Evolutionary conservation across 2,888 invertebrate species (phyloP), one percentile per base, ranked within the genome.

Genomic region (Eretmocerus hayati): DNA sequence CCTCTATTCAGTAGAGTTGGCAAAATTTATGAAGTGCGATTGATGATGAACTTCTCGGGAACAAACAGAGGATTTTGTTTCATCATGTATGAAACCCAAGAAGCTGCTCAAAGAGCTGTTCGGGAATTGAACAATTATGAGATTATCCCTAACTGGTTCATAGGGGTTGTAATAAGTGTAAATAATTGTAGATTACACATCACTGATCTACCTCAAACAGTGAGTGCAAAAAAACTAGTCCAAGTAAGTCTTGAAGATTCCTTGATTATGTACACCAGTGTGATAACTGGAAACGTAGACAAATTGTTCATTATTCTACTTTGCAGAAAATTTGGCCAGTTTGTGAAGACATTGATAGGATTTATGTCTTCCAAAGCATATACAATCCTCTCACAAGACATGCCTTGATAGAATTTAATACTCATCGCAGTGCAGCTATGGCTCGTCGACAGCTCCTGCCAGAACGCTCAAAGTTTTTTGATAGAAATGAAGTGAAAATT

Each of bases 111-210:
- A 54, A 75, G 74, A 35, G 87, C 87, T 6, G 78, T 85, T 36
- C 68, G 72, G 19, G 72, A 78, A 63, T 75, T 88, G 54, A 81
- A 88, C 68, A 80, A 83, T 64, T 81, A 75, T 62, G 82, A 84
- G 73, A 81, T 88, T 48, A 71, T 81, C 40, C 80, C 79, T 31
- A 81, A 81, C 5, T 77, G 80, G 65, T 75, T 73, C 55, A 73
- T 89, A 42, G 86, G 85, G 6, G 87, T 87, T 9, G 81, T 84
- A 39, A 77, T 77, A 18, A 84, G 84, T 37, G 78, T 84, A 38
- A 87, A 89, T 71, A 88, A 89, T 70, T 85, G 87, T 61, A 78
- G 86, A 43, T 75, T 89, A 45, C 84, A 82, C 66, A 77, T 88
- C 3, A 59, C 62, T 1, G 59, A 61, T 3, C 26, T 71, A 9